A percentile compares a stretch with the other conserved stretches of the same genome.
phyloP scores from a whole-genome alignment of 2,113 vertebrate genomes.

The Hippocampus guttulatus region DNA sequence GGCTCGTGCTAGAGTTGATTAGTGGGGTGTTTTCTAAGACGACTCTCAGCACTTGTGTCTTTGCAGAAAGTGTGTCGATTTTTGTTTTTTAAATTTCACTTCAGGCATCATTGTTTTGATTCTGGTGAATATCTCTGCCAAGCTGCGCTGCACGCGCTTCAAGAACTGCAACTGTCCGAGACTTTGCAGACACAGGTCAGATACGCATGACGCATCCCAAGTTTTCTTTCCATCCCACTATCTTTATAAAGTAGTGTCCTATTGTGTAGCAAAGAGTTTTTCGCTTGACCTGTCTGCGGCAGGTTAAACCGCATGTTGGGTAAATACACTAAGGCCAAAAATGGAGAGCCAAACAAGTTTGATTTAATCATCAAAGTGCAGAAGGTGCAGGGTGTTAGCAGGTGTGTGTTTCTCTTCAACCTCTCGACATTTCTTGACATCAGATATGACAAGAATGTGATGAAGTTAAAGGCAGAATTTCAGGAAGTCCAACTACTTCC shows the following conservation, averaged over 20 bases:
- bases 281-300: conserved; percentile 20
- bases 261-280: conserved; percentile 20
- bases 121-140: background rate
- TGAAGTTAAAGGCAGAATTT: background rate
- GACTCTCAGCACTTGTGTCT: background rate
- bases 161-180: background rate
- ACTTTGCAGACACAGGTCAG: conserved; percentile 33
- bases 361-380: conserved; percentile 33
- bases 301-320: conserved; percentile 33
- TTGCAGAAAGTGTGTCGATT: background rate
- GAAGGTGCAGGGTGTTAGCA: background rate
- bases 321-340: conserved; percentile 28
- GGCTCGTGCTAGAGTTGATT: conserved; percentile 22
- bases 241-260: conserved; percentile 48
- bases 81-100: background rate
- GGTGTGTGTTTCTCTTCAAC: conserved; percentile 10
- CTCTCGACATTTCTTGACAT: conserved; percentile 2
- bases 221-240: conserved; percentile 24
- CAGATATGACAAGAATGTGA: background rate
- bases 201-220: conserved; percentile 44
- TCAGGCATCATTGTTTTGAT: background rate
- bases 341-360: conserved; percentile 15
- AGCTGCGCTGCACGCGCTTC: background rate
- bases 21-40: background rate
- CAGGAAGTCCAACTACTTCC: background rate